A percentile compares a stretch with the other conserved stretches of the same genome.
phyloP scores from a whole-genome alignment of 2,113 vertebrate species.

The Indicator indicator region DNA sequence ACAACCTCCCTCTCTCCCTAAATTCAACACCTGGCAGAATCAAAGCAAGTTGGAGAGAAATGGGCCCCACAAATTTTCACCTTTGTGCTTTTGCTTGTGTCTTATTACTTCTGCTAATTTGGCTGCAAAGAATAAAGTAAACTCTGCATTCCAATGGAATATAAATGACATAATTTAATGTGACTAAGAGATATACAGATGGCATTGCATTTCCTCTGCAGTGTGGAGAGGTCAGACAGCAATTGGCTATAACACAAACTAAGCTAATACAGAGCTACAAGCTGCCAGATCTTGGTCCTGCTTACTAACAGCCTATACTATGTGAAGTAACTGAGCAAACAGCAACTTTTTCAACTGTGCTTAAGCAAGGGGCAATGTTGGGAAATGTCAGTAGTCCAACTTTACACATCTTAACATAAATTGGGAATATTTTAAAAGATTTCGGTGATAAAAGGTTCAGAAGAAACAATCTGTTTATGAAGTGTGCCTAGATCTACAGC shows the following conservation, averaged over 20 bases:
- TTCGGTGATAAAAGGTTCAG: not conserved
- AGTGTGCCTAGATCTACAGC: not conserved
- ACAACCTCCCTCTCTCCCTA: not conserved
- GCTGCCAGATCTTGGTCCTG: slow-evolving; percentile 62
- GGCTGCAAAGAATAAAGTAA: slow-evolving; percentile 56
- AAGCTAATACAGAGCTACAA: slow-evolving; percentile 64
- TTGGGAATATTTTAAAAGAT: not conserved
- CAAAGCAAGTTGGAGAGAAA: not conserved
- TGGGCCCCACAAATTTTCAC: slow-evolving; percentile 1
- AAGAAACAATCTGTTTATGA: not conserved
- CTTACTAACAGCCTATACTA: slow-evolving; percentile 29
- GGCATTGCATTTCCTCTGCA: slow-evolving; percentile 61
- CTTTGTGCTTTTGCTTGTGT: slow-evolving; percentile 6
- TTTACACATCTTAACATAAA: not conserved
- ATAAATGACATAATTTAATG: slow-evolving; percentile 76
- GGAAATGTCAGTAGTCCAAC: not conserved
- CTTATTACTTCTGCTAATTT: slow-evolving; percentile 57
- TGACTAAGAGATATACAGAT: slow-evolving; percentile 77
- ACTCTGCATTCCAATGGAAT: slow-evolving; percentile 43
- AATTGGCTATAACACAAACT: slow-evolving; percentile 70
- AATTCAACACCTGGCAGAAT: slow-evolving; percentile 47
- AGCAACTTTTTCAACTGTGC: slow-evolving; percentile 15
- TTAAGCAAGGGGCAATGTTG: not conserved
- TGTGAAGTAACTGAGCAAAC: slow-evolving; percentile 32
- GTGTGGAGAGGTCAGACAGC: slow-evolving; percentile 72